Percentiles rank a stretch among this genome's conserved stretches.
These are phyloP conservation scores for Halichoerus grypus DNA, from an alignment of 2,113 vertebrate genomes.

Conservation along the genomic window DNA sequence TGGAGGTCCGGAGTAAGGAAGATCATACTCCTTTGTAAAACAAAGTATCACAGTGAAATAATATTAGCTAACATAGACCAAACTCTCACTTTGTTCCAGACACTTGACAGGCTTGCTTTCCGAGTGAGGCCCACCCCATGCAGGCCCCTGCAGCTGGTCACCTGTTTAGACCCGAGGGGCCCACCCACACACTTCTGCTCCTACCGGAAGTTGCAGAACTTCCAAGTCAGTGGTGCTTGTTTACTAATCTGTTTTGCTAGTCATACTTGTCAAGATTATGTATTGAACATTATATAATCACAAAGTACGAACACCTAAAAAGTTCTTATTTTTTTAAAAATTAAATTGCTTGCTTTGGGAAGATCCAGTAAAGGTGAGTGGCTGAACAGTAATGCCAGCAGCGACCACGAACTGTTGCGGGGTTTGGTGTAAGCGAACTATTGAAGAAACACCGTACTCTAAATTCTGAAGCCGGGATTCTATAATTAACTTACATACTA, in stretches of 20 bases:
- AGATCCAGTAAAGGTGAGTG: neutral
- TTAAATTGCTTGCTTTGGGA: slow-evolving; percentile 37
- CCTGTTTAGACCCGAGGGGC: neutral
- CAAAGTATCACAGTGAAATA: neutral
- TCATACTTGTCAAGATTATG: neutral
- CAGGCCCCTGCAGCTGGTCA: neutral
- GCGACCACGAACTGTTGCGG: neutral
- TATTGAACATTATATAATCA: neutral
- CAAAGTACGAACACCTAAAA: neutral
- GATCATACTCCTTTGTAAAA: neutral
- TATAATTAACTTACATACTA: neutral
- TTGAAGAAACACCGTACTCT: neutral
- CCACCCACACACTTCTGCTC: too few species aligned
- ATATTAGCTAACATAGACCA: neutral
- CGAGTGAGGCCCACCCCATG: neutral
- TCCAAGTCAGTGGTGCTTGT: neutral
- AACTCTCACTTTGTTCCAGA: neutral
- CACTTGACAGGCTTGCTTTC: neutral
- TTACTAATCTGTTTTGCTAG: neutral
- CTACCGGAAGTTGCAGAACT: neutral
- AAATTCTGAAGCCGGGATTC: neutral
- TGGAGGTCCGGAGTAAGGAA: neutral
- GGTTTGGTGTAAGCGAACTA: neutral
- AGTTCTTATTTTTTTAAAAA: neutral
- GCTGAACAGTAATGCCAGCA: neutral